Base-by-base conservation (phyloP, 2,797 vertebrate species). In the Erpetoichthys calabaricus region DNA sequence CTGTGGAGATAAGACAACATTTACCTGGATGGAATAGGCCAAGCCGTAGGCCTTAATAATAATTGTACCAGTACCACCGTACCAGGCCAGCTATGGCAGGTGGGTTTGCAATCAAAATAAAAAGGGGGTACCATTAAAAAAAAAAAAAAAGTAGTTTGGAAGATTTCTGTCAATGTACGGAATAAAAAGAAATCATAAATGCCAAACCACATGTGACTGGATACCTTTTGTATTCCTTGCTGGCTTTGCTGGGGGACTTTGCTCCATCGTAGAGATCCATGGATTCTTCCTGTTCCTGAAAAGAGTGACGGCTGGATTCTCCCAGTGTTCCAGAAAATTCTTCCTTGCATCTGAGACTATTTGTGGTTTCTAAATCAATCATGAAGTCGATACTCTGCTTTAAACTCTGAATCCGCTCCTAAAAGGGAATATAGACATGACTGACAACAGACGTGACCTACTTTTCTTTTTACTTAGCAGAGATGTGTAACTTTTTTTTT, bases 341-440 rank as follows among this genome's bases (percentile, higher is more conserved):
- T 6, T 68, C 63, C 47, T 9, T 45, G 44, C 59, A 73, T 74
- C 41, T 89, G 90, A 53, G 78, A 80, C 65, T 79, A 83, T 63
- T 83, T 89, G 57, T 81, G 80, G 4, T 85, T 65, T 94, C 90
- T 53, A 98, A 78, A 68, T 91, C 91, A 6, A 91, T 88, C 94
- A 98, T 94, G 74, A 98, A 99, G 60, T 91, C 88, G 69, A 98
- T 97, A 67, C 94, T 99, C 72, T 98, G 92, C 68, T 90, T 97
- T 72, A 99, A 75, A 73, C 94, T 97, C 56, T 92, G 88, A 63
- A 99, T 85, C 68, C 94, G 86, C 70, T 99, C 96, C 96, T 99
- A 58, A 63, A 71, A 68, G 62, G 50, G 65, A 51, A 7, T 55
- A 7, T 8, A 5, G 42, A 6, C 7, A 45, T 2, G n/a, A 6